phyloP scores from a whole-genome alignment of 1,140 invertebrate genomes.

The Nixonia krombeini region DNA sequence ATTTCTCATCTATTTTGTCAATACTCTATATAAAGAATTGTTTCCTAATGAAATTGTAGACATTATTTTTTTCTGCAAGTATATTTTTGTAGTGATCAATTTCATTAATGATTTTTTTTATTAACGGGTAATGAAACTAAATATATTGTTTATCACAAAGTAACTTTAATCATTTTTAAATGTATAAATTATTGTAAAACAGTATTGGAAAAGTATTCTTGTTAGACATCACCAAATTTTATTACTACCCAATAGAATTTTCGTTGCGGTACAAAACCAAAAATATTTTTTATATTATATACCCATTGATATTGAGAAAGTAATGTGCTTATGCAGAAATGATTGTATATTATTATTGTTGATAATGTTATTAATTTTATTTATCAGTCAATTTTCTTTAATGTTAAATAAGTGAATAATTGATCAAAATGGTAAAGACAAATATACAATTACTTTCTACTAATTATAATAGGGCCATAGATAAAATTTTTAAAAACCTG shows the following conservation, averaged over 20 bases:
- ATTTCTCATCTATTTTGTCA: not conserved
- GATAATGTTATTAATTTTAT: constrained; percentile 28
- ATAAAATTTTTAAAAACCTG: too few species aligned
- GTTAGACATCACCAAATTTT: not conserved
- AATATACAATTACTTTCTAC: too few species aligned
- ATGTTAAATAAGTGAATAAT: too few species aligned
- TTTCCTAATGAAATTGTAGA: not conserved
- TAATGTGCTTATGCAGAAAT: constrained; percentile 12
- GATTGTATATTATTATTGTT: constrained; percentile 30
- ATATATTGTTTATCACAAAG: too few species aligned
- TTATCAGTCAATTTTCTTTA: not conserved
- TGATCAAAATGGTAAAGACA: too few species aligned
- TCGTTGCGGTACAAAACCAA: not conserved
- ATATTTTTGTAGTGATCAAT: not conserved
- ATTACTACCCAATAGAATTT: not conserved
- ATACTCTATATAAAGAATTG: not conserved
- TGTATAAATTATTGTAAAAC: too few species aligned
- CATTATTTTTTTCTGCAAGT: not conserved
- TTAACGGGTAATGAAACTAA: too few species aligned
- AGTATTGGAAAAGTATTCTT: too few species aligned
- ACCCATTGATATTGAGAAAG: constrained; percentile 5
- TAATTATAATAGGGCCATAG: too few species aligned
- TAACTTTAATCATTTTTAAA: too few species aligned
- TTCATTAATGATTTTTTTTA: not conserved
- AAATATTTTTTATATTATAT: constrained; percentile 15